Base-by-base conservation (phyloP, 2,797 vertebrate species). In the Monodelphis domestica region DNA sequence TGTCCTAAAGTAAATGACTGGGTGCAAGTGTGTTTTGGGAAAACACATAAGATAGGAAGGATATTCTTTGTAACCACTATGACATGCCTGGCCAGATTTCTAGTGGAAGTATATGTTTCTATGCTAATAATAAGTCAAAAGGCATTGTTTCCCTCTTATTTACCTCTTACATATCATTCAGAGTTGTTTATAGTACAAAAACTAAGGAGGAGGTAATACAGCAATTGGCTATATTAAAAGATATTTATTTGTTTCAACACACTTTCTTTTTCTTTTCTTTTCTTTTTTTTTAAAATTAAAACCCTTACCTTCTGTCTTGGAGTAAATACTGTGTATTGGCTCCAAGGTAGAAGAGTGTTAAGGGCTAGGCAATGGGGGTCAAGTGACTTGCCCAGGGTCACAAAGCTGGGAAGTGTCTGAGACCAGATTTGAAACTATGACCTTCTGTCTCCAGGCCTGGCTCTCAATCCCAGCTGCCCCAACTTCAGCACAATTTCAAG, bases 221-320 rank as follows among this genome's bases (percentile, higher is more conserved):
- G 30, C 7, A 1, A 33, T 9, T n/a, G 50, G 50, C n/a, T 2
- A n/a, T 1, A 0, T 5, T 15, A 38, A 1, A 45, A 0, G 0
- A 26, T 3, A 92, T 17, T n/a, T 0, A 0, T 5, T 5, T 12
- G 30, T 38, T n/a, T 53, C 29, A 3, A 26, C 10, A 1, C 0
- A 17, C 54, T 9, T 11, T 2, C 54, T n/a, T n/a, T n/a, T n/a
- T n/a, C n/a, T n/a, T n/a, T n/a, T n/a, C n/a, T n/a, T n/a, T n/a
- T n/a, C n/a, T n/a, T n/a, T n/a, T n/a, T n/a, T n/a, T n/a, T n/a
- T n/a, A n/a, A n/a, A n/a, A n/a, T n/a, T n/a, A n/a, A n/a, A n/a
- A n/a, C n/a, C n/a, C n/a, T n/a, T n/a, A n/a, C n/a, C n/a, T n/a
- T n/a, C n/a, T n/a, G n/a, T n/a, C n/a, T n/a, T n/a, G n/a, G n/a